phyloP scores from a whole-genome alignment of 2,797 vertebrate genomes.

The Telmatherina bonti region DNA sequence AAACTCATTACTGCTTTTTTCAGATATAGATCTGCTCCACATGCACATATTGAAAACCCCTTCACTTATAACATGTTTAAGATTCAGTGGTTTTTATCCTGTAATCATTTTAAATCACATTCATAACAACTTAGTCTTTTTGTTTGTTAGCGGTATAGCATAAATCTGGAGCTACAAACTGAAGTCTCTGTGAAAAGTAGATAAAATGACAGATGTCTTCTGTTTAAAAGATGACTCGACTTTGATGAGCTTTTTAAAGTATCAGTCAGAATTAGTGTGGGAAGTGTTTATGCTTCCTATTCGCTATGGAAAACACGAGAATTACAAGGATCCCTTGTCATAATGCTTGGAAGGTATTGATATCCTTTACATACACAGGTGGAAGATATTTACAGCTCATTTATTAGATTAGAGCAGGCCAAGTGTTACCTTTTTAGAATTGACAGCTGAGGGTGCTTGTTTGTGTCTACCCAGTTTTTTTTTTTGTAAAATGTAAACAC shows the following conservation, averaged over 20 bases:
- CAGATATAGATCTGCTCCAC: background rate
- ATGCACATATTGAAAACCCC: background rate
- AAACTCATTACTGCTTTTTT: background rate
- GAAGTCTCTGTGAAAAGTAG: background rate
- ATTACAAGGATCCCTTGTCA: conserved; percentile 31
- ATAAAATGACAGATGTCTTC: background rate
- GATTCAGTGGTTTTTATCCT: background rate
- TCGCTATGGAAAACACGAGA: conserved; percentile 34
- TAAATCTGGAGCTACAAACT: background rate
- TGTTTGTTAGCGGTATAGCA: background rate
- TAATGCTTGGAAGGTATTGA: conserved; percentile 40
- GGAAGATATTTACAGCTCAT: conserved; percentile 61
- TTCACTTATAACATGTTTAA: background rate
- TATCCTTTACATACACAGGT: conserved; percentile 33
- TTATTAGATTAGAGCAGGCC: conserved; percentile 72
- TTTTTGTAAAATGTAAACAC: conserved; percentile 6
- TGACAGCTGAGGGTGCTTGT: conserved; percentile 43
- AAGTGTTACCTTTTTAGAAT: conserved; percentile 44
- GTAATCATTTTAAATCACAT: background rate
- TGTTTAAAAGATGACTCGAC: conserved; percentile 6
- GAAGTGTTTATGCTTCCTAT: conserved; percentile 37
- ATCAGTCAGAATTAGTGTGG: conserved; percentile 43
- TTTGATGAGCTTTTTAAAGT: conserved; percentile 20
- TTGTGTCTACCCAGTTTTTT: conserved; percentile 1
- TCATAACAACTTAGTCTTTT: no score